Evolutionary conservation across 1,140 invertebrate species (phyloP).

Genomic region (Gryon sp.): DNA sequence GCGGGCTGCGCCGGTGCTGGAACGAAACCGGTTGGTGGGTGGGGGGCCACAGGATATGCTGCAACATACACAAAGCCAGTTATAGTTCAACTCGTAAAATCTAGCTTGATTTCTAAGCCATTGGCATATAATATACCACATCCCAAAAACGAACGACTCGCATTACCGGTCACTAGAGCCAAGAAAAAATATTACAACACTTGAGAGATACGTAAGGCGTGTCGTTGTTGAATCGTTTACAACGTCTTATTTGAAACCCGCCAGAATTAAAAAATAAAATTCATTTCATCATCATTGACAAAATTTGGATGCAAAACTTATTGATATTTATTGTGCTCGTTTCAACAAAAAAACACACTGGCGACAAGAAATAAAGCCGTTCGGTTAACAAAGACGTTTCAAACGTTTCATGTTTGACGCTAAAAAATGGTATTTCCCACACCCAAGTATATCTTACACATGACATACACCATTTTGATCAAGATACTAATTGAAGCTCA

Average conservation of each 20-base stretch:
- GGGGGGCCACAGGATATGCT: slow-evolving; percentile 80
- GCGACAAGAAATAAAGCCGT: background rate
- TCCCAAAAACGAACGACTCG: slow-evolving; percentile 70
- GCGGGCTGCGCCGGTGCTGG: slow-evolving; percentile 79
- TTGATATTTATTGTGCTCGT: too few species aligned
- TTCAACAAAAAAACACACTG: too few species aligned
- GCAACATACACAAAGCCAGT: slow-evolving; percentile 72
- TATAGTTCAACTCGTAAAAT: slow-evolving; percentile 56
- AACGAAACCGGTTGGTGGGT: slow-evolving; percentile 80
- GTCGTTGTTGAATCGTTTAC: slow-evolving; percentile 65
- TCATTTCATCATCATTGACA: slow-evolving; percentile 1
- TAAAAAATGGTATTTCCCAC: slow-evolving; percentile 76
- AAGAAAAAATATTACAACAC: slow-evolving; percentile 61
- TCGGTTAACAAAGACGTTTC: slow-evolving; percentile 58
- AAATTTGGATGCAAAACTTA: slow-evolving; percentile 7
- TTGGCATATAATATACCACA: slow-evolving; percentile 77
- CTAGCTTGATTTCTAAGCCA: slow-evolving; percentile 69
- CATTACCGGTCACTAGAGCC: slow-evolving; percentile 65
- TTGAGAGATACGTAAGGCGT: slow-evolving; percentile 64
- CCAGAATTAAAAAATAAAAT: background rate
- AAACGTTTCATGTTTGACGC: slow-evolving; percentile 66
- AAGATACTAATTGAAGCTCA: slow-evolving; percentile 80
- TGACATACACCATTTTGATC: slow-evolving; percentile 80
- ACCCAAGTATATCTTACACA: slow-evolving; percentile 81
- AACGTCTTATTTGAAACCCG: slow-evolving; percentile 56